Percentiles rank a stretch among this genome's conserved stretches.
Evolutionary conservation across 2,888 invertebrate genomes (phyloP).

Genomic region (Papilio demoleus): DNA sequence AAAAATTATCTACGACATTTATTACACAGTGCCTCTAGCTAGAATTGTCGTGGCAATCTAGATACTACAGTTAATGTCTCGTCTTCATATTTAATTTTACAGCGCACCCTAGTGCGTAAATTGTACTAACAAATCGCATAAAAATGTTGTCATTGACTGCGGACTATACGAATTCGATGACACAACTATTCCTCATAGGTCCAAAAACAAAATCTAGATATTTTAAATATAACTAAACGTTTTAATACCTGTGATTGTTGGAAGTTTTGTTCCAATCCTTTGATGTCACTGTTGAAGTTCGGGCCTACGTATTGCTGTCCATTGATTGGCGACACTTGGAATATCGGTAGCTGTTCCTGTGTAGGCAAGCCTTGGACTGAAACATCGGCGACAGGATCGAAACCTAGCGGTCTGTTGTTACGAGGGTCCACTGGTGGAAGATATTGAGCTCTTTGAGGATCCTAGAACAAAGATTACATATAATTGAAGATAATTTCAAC

Average conservation of each 20-base stretch:
- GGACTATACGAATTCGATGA: no score
- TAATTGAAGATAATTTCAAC: not conserved
- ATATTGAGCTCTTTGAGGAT: conserved; percentile 56
- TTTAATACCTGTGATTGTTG: conserved; percentile 64
- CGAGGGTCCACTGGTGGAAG: conserved; percentile 68
- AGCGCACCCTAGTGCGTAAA: no score
- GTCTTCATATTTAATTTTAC: no score
- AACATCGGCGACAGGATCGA: conserved; percentile 64
- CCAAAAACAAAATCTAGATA: no score
- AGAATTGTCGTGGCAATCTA: no score
- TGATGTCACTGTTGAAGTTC: conserved; percentile 64
- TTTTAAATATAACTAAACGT: no score
- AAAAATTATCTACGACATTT: no score
- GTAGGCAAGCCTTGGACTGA: conserved; percentile 74
- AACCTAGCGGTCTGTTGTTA: conserved; percentile 51
- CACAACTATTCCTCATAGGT: no score
- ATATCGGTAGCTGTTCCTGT: conserved; percentile 68
- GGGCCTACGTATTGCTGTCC: conserved; percentile 72
- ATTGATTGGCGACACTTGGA: conserved; percentile 70
- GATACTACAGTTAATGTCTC: no score
- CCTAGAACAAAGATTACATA: conserved; percentile 39
- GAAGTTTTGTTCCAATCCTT: conserved; percentile 62
- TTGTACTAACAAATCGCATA: no score
- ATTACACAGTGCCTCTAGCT: no score
- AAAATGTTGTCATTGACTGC: no score